These are phyloP conservation scores for Protodeltote pygarga DNA, from an alignment of 2,888 invertebrate genomes.

Conservation along the genomic window DNA sequence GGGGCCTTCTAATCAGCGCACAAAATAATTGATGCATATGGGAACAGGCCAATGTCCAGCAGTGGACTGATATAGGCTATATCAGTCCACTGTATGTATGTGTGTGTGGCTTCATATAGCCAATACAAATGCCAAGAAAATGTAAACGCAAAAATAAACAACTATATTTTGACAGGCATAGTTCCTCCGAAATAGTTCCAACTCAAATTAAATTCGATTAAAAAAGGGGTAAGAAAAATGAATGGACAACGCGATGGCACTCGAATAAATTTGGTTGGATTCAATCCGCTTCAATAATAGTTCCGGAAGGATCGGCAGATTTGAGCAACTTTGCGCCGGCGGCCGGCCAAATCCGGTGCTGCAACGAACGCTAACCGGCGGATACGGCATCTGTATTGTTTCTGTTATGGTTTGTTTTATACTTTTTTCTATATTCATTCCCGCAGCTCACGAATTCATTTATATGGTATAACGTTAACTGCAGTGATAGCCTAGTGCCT, in stretches of 20 bases:
- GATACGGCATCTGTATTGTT: conserved; percentile 35
- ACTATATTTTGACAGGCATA: neutral
- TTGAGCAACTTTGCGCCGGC: conserved; percentile 57
- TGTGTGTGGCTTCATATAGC: too few relatives aligned
- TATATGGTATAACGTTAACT: too few relatives aligned
- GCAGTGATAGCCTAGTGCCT: too few relatives aligned
- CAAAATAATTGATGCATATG: too few relatives aligned
- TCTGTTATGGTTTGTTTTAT: conserved; percentile 24
- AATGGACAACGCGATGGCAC: conserved; percentile 28
- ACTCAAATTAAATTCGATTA: neutral
- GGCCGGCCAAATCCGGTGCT: conserved; percentile 48
- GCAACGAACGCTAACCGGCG: conserved; percentile 21
- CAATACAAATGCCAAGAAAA: too few relatives aligned
- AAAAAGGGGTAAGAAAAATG: conserved; percentile 22
- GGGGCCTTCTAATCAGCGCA: too few relatives aligned
- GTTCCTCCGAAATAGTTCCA: neutral
- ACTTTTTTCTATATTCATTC: neutral
- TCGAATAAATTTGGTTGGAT: conserved; percentile 56
- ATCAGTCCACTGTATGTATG: too few relatives aligned
- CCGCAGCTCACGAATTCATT: too few relatives aligned
- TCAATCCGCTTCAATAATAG: conserved; percentile 49
- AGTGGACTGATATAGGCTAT: too few relatives aligned
- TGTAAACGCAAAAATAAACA: too few relatives aligned
- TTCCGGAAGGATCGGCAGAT: conserved; percentile 54
- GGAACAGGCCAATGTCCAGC: too few relatives aligned